Evolutionary conservation across 1,140 invertebrate genomes (phyloP).

Genomic region (Drosophila bocki): DNA sequence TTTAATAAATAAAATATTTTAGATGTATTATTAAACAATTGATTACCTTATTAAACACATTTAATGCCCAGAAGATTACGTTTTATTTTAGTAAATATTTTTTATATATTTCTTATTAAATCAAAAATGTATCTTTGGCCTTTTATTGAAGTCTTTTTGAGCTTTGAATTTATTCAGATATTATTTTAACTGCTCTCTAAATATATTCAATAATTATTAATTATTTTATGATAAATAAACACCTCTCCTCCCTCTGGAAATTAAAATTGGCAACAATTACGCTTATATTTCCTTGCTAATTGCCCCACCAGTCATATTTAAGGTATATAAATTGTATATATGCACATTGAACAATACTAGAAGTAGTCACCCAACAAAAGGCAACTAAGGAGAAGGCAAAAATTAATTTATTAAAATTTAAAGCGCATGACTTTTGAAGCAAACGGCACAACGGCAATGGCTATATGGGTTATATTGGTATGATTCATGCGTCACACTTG

Average conservation of each 20-base stretch:
- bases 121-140: neutral
- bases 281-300: conserved; percentile 20
- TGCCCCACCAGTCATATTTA: conserved; percentile 49
- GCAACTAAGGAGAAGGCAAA: conserved; percentile 48
- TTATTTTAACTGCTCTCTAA: no score
- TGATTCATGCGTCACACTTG: conserved; percentile 80
- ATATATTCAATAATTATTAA: no score
- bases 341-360: conserved; percentile 24
- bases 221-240: neutral
- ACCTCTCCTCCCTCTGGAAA: neutral
- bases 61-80: neutral
- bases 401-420: conserved; percentile 81
- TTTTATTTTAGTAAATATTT: neutral
- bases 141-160: neutral
- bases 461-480: conserved; percentile 50
- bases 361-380: conserved; percentile 45
- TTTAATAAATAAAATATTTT: no score
- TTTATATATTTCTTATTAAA: neutral
- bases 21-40: no score
- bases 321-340: conserved; percentile 4
- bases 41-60: no score
- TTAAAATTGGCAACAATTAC: conserved; percentile 23
- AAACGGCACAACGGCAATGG: conserved; percentile 46
- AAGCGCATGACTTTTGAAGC: conserved; percentile 73
- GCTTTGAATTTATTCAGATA: neutral